phyloP scores from a whole-genome alignment of 2,888 invertebrate genomes.

The Linnaemya tessellans region DNA sequence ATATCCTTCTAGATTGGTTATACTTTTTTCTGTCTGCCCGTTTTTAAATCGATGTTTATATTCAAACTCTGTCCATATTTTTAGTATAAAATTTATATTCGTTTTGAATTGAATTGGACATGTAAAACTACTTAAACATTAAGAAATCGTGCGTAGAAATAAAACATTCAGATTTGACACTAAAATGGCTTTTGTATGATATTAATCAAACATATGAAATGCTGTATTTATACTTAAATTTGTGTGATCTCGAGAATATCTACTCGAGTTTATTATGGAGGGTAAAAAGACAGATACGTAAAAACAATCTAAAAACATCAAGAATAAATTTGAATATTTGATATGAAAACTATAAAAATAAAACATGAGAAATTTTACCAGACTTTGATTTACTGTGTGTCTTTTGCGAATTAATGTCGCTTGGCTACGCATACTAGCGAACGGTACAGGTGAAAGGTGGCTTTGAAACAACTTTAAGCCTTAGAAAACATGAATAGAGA shows the following conservation, averaged over 20 bases:
- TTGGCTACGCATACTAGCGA: neutral
- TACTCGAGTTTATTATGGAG: neutral
- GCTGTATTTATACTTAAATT: neutral
- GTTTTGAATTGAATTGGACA: too few species aligned
- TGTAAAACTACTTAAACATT: neutral
- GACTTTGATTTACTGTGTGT: neutral
- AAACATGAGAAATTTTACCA: neutral
- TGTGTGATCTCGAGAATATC: neutral
- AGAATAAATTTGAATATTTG: conserved; percentile 2
- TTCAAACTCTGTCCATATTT: too few species aligned
- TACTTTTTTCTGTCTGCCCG: too few species aligned
- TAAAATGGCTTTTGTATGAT: neutral
- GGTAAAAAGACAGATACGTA: neutral
- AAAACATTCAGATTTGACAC: neutral
- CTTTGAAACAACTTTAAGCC: neutral
- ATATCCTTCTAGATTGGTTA: too few species aligned
- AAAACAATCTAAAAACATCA: neutral
- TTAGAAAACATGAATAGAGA: neutral
- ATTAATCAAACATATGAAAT: neutral
- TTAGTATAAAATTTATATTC: too few species aligned
- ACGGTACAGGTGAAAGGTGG: neutral
- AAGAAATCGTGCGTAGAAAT: neutral
- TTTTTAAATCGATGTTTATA: too few species aligned
- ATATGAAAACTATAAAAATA: neutral
- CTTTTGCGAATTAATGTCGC: neutral